A percentile compares a stretch with the other conserved stretches of the same genome.
Evolutionary conservation across 1,140 invertebrate species (phyloP).

Genomic region (Psix sp.): DNA sequence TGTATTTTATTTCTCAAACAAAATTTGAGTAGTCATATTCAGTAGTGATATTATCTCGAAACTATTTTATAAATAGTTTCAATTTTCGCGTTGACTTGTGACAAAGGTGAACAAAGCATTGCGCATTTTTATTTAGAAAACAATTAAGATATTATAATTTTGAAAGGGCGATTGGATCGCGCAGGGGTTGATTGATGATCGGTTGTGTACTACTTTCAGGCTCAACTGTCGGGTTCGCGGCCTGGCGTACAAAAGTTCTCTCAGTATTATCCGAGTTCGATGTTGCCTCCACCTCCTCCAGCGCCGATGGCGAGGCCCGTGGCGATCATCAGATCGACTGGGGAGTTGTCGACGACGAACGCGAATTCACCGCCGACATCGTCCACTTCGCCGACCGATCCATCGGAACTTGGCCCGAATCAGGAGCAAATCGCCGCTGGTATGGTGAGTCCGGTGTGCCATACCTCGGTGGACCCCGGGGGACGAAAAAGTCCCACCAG

Average conservation of each 20-base stretch:
- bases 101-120: too few relatives aligned
- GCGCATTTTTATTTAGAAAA: too few relatives aligned
- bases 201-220: constrained; percentile 77
- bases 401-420: constrained; percentile 66
- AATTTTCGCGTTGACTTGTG: too few relatives aligned
- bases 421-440: constrained; percentile 75
- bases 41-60: too few relatives aligned
- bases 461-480: constrained; percentile 75
- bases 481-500: constrained; percentile 74
- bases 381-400: constrained; percentile 79
- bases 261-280: constrained; percentile 92
- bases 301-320: constrained; percentile 97
- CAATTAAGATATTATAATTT: too few relatives aligned
- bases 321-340: constrained; percentile 94
- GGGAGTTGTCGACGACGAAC: constrained; percentile 77
- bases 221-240: constrained; percentile 79
- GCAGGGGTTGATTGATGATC: constrained; percentile 71
- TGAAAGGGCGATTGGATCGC: constrained; percentile 54
- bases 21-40: too few relatives aligned
- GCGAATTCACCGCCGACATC: constrained; percentile 77
- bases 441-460: constrained; percentile 73
- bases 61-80: too few relatives aligned
- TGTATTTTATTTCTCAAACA: too few relatives aligned
- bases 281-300: constrained; percentile 95
- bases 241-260: constrained; percentile 83